Base-by-base conservation (phyloP, 2,113 vertebrate species). In the Mustela nigripes region DNA sequence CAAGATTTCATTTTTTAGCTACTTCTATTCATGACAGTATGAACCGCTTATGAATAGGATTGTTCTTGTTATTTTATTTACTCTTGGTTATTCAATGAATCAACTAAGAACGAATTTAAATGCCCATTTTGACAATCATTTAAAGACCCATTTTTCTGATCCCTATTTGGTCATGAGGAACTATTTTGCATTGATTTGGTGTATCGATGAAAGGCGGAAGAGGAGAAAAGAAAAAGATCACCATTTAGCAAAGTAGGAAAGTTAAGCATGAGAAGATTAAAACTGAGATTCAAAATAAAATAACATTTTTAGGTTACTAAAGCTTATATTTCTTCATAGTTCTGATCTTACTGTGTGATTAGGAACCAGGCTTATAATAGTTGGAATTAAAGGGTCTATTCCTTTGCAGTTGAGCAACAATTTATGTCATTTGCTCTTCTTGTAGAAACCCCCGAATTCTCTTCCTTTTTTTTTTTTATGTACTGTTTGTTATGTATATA, bases 11-110 rank as follows among this genome's bases (percentile, higher is more conserved):
- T 91, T 89, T 92, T 81, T n/a, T 53, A 65, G 45, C 28, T 83
- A 5, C n/a, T 56, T 92, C 85, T 58, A 90, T 92, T 94, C 39
- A 26, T 26, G 31, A 26, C 9, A n/a, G 33, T 36, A 3, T 60
- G 45, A 85, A 96, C 50, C 86, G 36, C 22, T 89, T 84, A 39
- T 60, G 26, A 86, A 79, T 36, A 90, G 45, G 7, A 56, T 94
- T 87, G 45, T 87, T 73, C 22, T 39, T 94, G 7, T 56, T 80
- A 69, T 84, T 74, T 53, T 39, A 50, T 45, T 33, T 76, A 65
- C 78, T 89, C 24, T 89, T 82, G 28, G 33, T 48, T 89, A 71
- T 62, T 87, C 48, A 50, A 22, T 39, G 86, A 97, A 78, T 86
- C n/a, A 92, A 53, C 33, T 16, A 14, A 95, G 19, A 71, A 63